Percentiles rank a stretch among this genome's conserved stretches.
phyloP scores from a whole-genome alignment of 1,140 invertebrate species.

The Aphaenogaster rudis region DNA sequence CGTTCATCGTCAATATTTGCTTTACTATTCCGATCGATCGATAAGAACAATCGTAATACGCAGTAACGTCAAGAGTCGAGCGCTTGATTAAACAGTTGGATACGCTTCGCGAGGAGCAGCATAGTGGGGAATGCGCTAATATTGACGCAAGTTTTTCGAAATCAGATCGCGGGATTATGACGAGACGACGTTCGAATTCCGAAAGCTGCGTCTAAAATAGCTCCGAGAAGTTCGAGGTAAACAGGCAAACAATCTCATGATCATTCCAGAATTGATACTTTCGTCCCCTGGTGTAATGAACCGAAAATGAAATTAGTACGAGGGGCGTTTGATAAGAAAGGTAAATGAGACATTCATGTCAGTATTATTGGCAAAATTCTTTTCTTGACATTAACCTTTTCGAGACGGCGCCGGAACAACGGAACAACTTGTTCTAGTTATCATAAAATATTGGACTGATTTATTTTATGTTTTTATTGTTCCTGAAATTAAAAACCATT shows the following conservation, averaged over 20 bases:
- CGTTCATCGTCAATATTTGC: slow-evolving; percentile 2
- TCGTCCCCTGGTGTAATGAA: not conserved
- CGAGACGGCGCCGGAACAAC: too few relatives aligned
- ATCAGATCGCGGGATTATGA: not conserved
- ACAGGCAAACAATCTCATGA: not conserved
- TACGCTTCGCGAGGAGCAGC: not conserved
- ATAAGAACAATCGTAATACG: slow-evolving; percentile 33
- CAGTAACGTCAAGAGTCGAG: not conserved
- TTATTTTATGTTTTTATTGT: too few relatives aligned
- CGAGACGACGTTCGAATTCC: not conserved
- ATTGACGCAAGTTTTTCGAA: slow-evolving; percentile 27
- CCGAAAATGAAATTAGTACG: not conserved
- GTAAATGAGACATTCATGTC: too few relatives aligned
- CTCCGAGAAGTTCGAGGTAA: not conserved
- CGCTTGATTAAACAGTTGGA: slow-evolving; percentile 40
- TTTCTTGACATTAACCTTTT: too few relatives aligned
- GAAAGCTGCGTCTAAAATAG: not conserved
- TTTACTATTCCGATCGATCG: slow-evolving; percentile 25
- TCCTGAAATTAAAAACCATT: too few relatives aligned
- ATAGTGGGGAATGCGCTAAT: not conserved
- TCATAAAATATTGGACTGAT: too few relatives aligned
- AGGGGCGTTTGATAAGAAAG: too few relatives aligned
- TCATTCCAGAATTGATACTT: not conserved
- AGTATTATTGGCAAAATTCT: too few relatives aligned
- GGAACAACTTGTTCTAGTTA: too few relatives aligned